Percentiles rank a stretch among this genome's conserved stretches.
phyloP scores from a whole-genome alignment of 2,113 vertebrate species.

The Brachyhypopomus occidentalis region DNA sequence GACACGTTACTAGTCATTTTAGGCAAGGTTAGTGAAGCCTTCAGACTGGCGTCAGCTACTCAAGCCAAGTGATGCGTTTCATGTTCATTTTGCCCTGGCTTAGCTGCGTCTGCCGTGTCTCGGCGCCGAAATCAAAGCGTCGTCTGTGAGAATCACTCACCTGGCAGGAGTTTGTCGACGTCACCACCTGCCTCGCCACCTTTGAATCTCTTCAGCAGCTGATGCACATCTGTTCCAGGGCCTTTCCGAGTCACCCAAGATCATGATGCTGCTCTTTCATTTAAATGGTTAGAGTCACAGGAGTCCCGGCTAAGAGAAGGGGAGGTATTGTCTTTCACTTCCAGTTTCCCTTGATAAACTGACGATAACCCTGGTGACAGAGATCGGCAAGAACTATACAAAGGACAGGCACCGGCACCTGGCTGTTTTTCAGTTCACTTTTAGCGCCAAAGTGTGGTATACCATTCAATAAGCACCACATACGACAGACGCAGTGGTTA shows the following conservation, averaged over 20 bases:
- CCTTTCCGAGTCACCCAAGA: constrained; percentile 63
- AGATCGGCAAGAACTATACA: constrained; percentile 60
- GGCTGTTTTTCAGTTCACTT: constrained; percentile 66
- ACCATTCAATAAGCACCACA: constrained; percentile 38
- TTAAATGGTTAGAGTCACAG: constrained; percentile 56
- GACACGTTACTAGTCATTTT: not conserved
- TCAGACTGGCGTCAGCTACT: not conserved
- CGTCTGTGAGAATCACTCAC: constrained; percentile 49
- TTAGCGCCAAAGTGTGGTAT: constrained; percentile 63
- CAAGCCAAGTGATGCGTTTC: not conserved
- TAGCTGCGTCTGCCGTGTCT: not conserved
- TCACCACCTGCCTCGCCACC: constrained; percentile 48
- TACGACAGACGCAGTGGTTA: constrained; percentile 39
- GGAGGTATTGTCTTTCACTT: constrained; percentile 76
- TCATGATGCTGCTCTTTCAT: constrained; percentile 63
- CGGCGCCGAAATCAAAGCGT: constrained; percentile 13
- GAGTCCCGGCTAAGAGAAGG: constrained; percentile 56
- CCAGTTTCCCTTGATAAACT: constrained; percentile 77
- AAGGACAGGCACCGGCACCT: constrained; percentile 69
- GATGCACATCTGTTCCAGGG: constrained; percentile 66
- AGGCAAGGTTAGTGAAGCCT: not conserved
- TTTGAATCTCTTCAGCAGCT: constrained; percentile 71
- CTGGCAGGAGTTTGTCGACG: constrained; percentile 52
- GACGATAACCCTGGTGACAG: constrained; percentile 70
- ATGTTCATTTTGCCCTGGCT: constrained; percentile 4